Conservation (phyloP, 1,140 invertebrate genomes). For the Drosophila navojoa region DNA sequence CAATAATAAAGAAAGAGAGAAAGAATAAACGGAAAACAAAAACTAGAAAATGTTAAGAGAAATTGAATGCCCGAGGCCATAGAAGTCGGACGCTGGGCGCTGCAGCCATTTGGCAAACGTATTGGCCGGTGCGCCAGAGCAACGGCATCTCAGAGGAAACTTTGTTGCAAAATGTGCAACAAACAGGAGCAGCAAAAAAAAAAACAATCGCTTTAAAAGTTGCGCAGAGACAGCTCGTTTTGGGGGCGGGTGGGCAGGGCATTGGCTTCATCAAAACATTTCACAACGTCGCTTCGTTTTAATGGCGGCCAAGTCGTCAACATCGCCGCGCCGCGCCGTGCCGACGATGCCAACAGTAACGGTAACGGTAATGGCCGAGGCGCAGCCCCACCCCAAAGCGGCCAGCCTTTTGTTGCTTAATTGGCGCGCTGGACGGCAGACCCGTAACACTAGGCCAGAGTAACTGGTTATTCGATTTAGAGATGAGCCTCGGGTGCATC, state of each 20-base stretch:
- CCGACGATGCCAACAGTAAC: slow-evolving; percentile 8
- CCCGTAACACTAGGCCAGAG: slow-evolving; percentile 49
- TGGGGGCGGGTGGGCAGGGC: neutral
- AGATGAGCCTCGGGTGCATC: neutral
- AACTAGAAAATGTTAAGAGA: slow-evolving; percentile 45
- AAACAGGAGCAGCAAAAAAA: slow-evolving; percentile 11
- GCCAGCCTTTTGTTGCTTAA: slow-evolving; percentile 70
- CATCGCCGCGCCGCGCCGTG: slow-evolving; percentile 10
- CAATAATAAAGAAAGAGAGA: slow-evolving; percentile 68
- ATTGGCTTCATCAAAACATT: slow-evolving; percentile 73
- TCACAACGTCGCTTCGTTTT: slow-evolving; percentile 69
- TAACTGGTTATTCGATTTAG: slow-evolving; percentile 33
- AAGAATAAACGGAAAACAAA: slow-evolving; percentile 66
- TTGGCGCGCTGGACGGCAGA: slow-evolving; percentile 61
- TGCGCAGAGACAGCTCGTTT: slow-evolving; percentile 28
- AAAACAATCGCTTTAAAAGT: slow-evolving; percentile 33
- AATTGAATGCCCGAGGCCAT: slow-evolving; percentile 60
- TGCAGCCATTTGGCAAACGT: slow-evolving; percentile 57
- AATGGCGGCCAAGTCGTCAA: slow-evolving; percentile 60
- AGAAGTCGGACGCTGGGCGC: slow-evolving; percentile 12
- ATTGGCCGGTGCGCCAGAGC: slow-evolving; percentile 20
- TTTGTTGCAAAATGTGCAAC: slow-evolving; percentile 76
- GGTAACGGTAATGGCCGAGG: slow-evolving; percentile 11
- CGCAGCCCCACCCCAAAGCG: slow-evolving; percentile 27
- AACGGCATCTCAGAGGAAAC: slow-evolving; percentile 36